Base-by-base conservation (phyloP, 2,113 vertebrate genomes). In the Alethe castanea region DNA sequence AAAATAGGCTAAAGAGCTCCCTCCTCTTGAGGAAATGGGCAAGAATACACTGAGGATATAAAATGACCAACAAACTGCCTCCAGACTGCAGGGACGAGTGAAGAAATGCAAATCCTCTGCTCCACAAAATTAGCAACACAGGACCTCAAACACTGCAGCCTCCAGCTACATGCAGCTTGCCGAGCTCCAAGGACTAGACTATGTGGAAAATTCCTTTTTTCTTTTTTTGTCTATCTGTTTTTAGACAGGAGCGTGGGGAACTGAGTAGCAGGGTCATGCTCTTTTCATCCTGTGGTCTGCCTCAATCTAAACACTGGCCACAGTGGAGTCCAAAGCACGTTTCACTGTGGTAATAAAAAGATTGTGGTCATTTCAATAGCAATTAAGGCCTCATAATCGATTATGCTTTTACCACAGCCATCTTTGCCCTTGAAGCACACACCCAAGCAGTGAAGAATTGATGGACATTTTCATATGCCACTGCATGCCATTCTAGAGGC, bases 261-360 rank as follows among this genome's bases (percentile, higher is more conserved):
- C 52, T 33, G 76, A 90, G 82, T 26, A 91, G 52, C 82, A 92
- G 53, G 89, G 92, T 94, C 83, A 93, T 52, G 53, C 56, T 95
- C 52, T 93, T 44, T 93, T 90, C 77, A 74, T 93, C 88, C 82
- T 95, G 95, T 93, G 95, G 95, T 92, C 86, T 93, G 72, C 92
- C 96, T 92, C 88, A 96, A 53, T 79, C 88, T 90, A 96, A 94
- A 93, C 81, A 65, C 94, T 57, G 82, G 61, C 76, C 92, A 81
- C 19, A 2, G 60, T 31, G n/a, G 65, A 97, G 90, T 88, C 96
- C 90, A 93, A 97, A 86, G 92, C 96, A 97, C 82, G 38, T 95
- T 96, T 79, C 5, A 3, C 86, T 74, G 62, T 61, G 36, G 86
- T 94, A 95, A 93, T 94, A 88, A 94, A 94, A 94, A 86, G 86